A percentile compares a stretch with the other conserved stretches of the same genome.
phyloP scores from a whole-genome alignment of 2,113 vertebrate genomes.

The Bungarus multicinctus region DNA sequence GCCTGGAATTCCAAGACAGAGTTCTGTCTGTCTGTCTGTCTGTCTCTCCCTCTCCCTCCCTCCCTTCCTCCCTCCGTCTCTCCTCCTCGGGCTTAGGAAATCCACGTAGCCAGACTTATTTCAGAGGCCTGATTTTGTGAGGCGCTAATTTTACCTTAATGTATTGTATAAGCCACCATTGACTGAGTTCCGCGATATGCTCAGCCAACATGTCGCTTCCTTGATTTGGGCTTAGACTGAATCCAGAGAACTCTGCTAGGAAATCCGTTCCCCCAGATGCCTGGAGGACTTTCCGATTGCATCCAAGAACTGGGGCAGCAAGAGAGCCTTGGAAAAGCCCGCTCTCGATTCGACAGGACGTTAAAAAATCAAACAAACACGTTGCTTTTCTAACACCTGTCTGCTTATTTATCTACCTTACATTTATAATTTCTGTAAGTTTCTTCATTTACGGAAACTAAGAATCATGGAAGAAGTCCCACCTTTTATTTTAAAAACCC shows the following conservation, averaged over 20 bases:
- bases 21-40: no score
- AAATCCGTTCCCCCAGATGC: background rate
- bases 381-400: background rate
- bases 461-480: background rate
- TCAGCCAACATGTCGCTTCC: background rate
- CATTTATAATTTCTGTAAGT: background rate
- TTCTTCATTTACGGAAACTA: background rate
- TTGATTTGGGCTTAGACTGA: background rate
- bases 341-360: background rate
- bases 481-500: background rate
- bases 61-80: accelerated
- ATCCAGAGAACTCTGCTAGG: background rate
- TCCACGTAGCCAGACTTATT: background rate
- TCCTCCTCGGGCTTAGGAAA: background rate
- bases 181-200: background rate
- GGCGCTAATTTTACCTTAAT: background rate
- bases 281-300: background rate
- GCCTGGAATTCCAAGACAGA: background rate
- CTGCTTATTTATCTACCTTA: background rate
- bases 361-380: background rate
- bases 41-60: accelerated
- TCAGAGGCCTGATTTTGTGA: background rate
- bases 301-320: background rate
- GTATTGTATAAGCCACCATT: background rate
- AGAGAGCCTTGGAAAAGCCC: background rate